phyloP scores from a whole-genome alignment of 2,113 vertebrate genomes.

The Ptilorrhoa leucosticta region DNA sequence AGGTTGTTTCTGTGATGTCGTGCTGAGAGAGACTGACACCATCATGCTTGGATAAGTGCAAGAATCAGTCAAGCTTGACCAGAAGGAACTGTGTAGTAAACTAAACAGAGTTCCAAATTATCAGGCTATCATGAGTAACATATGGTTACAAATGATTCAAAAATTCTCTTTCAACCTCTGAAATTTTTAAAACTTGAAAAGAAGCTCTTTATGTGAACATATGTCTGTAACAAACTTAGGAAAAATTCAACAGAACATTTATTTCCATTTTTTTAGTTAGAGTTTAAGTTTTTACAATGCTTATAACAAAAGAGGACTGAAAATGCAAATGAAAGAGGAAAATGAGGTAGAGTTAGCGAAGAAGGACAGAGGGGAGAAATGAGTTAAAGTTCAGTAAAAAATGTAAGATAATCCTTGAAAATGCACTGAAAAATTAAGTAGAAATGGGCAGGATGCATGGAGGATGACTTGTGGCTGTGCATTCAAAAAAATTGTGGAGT shows the following conservation, averaged over 20 bases:
- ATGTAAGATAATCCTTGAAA: not conserved
- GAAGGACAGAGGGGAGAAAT: not conserved
- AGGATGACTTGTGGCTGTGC: not conserved
- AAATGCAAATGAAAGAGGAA: not conserved
- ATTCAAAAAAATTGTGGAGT: not conserved
- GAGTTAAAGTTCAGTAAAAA: not conserved
- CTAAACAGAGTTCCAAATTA: not conserved
- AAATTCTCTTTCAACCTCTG: not conserved
- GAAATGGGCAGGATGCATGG: not conserved
- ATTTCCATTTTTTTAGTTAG: not conserved
- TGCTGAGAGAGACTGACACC: not conserved
- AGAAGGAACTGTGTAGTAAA: not conserved
- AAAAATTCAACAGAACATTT: not conserved
- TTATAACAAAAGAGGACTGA: not conserved
- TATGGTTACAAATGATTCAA: not conserved
- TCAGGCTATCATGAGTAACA: not conserved
- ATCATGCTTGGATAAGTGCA: not conserved
- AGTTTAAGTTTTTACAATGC: not conserved
- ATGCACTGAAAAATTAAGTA: not conserved
- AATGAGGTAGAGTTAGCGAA: not conserved
- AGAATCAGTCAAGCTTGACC: not conserved
- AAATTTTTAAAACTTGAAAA: not conserved
- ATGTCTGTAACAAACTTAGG: not conserved
- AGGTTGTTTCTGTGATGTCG: not conserved
- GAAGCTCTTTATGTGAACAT: not conserved